Evolutionary conservation across 1,140 invertebrate genomes (phyloP).

Genomic region (Bombus confusus): DNA sequence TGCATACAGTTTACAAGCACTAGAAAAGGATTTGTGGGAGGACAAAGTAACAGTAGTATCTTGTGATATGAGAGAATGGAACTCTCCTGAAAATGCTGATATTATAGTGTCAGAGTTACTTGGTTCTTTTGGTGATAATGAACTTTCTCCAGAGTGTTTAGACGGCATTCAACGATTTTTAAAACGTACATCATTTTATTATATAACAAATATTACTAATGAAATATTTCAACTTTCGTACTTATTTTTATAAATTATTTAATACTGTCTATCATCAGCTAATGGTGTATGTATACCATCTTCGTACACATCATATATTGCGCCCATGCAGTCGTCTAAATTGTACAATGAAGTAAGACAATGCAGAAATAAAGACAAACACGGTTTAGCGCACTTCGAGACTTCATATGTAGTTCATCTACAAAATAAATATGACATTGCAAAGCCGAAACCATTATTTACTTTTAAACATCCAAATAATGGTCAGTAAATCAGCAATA

Average conservation of each 20-base stretch:
- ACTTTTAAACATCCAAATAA: slow-evolving; percentile 94
- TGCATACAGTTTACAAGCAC: slow-evolving; percentile 85
- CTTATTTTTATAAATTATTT: neutral
- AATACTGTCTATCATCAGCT: slow-evolving; percentile 72
- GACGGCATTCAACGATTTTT: slow-evolving; percentile 96
- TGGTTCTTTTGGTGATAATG: slow-evolving; percentile 99
- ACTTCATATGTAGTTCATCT: slow-evolving; percentile 96
- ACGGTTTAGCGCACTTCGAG: slow-evolving; percentile 87
- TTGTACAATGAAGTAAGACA: slow-evolving; percentile 88
- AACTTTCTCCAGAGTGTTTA: slow-evolving; percentile 98
- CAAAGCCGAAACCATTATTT: slow-evolving; percentile 90
- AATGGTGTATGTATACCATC: slow-evolving; percentile 96
- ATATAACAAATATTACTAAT: slow-evolving; percentile 20
- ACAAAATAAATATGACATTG: slow-evolving; percentile 94
- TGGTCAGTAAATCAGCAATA: slow-evolving; percentile 72
- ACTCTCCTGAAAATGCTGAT: slow-evolving; percentile 93
- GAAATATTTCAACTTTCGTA: slow-evolving; percentile 10
- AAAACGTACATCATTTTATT: slow-evolving; percentile 84
- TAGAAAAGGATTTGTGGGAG: slow-evolving; percentile 92
- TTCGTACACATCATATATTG: slow-evolving; percentile 95
- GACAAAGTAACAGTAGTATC: slow-evolving; percentile 89
- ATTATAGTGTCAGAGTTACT: slow-evolving; percentile 98
- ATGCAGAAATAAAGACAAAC: slow-evolving; percentile 85
- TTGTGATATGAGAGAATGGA: slow-evolving; percentile 96
- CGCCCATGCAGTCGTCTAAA: slow-evolving; percentile 92